These are phyloP conservation scores for Perccottus glenii DNA, from an alignment of 2,113 vertebrate species.

Conservation along the genomic window DNA sequence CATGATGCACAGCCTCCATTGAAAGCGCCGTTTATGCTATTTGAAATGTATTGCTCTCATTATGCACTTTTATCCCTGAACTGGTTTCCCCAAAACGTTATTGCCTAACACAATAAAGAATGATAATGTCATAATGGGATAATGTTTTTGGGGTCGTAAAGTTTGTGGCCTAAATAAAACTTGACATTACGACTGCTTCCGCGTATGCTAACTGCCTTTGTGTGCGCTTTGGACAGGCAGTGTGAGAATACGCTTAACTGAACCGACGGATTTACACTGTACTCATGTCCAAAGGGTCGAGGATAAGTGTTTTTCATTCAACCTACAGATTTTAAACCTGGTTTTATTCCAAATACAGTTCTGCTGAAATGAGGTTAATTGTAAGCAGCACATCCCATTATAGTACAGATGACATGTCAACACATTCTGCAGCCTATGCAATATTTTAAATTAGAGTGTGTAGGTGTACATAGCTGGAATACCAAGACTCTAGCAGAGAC, in stretches of 20 bases:
- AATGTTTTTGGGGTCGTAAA: slow-evolving; percentile 6
- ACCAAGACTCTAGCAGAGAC: slow-evolving; percentile 10
- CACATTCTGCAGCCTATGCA: slow-evolving; percentile 33
- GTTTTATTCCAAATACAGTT: slow-evolving; percentile 15
- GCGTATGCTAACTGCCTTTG: slow-evolving; percentile 11
- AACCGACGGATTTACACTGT: slow-evolving; percentile 10
- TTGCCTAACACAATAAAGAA: slow-evolving; percentile 29
- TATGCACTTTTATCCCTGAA: slow-evolving; percentile 21
- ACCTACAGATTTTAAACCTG: slow-evolving; percentile 16
- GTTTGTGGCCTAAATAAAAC: slow-evolving; percentile 31
- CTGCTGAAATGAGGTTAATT: slow-evolving; percentile 29
- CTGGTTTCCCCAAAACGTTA: slow-evolving; percentile 21
- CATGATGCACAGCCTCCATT: slow-evolving; percentile 31
- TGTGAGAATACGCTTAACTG: slow-evolving; percentile 16
- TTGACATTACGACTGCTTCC: background rate
- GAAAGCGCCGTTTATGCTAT: slow-evolving; percentile 39
- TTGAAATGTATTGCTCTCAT: slow-evolving; percentile 25
- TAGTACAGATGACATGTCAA: slow-evolving; percentile 25
- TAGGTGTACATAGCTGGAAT: slow-evolving; percentile 41
- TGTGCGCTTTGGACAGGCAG: background rate
- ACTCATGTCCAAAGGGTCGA: slow-evolving; percentile 2
- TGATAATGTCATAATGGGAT: slow-evolving; percentile 27
- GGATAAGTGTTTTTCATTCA: slow-evolving; percentile 28
- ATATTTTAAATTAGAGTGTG: slow-evolving; percentile 32
- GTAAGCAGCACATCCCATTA: slow-evolving; percentile 26